Percentiles rank a stretch among this genome's conserved stretches.
Evolutionary conservation across 2,888 invertebrate species (phyloP).

Genomic region (Tinea trinotella): DNA sequence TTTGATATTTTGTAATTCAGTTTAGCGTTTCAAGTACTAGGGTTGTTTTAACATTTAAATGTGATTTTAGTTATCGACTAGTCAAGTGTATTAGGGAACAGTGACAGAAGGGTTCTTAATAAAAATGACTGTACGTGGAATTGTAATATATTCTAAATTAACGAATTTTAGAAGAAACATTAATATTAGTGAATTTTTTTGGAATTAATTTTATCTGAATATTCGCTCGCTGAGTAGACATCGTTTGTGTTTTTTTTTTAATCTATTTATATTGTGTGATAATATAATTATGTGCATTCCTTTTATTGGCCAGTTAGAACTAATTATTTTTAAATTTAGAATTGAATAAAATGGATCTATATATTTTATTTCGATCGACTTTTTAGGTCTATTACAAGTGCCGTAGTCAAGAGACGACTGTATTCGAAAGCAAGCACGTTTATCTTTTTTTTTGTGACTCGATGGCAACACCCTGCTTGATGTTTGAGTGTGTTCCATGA

Average conservation of each 20-base stretch:
- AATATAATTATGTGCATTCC: slow-evolving; percentile 17
- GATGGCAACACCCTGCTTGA: no score
- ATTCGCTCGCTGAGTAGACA: neutral
- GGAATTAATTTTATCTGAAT: slow-evolving; percentile 9
- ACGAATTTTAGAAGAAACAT: slow-evolving; percentile 16
- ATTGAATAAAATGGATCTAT: no score
- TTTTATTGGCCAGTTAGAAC: slow-evolving; percentile 12
- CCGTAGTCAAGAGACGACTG: no score
- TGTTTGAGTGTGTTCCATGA: no score
- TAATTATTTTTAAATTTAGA: neutral
- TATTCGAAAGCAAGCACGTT: no score
- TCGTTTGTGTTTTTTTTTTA: neutral
- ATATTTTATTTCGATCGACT: no score
- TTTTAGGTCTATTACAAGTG: no score
- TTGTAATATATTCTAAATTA: slow-evolving; percentile 18
- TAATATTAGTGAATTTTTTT: slow-evolving; percentile 16
- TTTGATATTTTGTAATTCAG: no score
- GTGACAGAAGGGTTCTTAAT: neutral
- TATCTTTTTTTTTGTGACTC: no score
- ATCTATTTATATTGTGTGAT: slow-evolving; percentile 10
- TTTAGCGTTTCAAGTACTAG: no score
- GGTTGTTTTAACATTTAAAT: no score
- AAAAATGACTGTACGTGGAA: slow-evolving; percentile 13
- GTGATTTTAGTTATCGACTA: slow-evolving; percentile 12
- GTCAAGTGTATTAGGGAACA: slow-evolving; percentile 10